Evolutionary conservation across 2,113 vertebrate species (phyloP).

Genomic region (Paracanthobrama guichenoti): DNA sequence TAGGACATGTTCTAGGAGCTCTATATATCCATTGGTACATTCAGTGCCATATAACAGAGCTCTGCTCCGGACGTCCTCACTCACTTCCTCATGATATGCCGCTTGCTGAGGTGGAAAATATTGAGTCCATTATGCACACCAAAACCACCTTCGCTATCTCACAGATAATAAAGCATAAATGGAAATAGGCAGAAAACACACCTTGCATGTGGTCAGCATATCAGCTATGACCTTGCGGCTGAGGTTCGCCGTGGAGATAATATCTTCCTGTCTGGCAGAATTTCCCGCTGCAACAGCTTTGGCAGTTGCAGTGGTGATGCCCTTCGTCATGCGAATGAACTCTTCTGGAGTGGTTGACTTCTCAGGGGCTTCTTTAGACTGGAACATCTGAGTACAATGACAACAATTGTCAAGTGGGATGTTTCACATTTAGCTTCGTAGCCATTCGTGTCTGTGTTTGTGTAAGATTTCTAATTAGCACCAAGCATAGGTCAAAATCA

Average conservation of each 20-base stretch:
- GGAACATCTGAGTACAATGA: slow-evolving; percentile 81
- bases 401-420: not conserved
- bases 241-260: slow-evolving; percentile 94
- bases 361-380: slow-evolving; percentile 88
- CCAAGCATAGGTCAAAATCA: not conserved
- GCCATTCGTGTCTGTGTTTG: not conserved
- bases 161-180: not conserved
- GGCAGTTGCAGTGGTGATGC: slow-evolving; percentile 95
- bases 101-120: slow-evolving; percentile 81
- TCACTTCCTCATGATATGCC: slow-evolving; percentile 87
- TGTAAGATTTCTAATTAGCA: not conserved
- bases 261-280: slow-evolving; percentile 93
- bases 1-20: slow-evolving; percentile 91
- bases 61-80: slow-evolving; percentile 79
- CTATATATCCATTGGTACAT: slow-evolving; percentile 87
- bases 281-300: slow-evolving; percentile 97
- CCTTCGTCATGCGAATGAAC: slow-evolving; percentile 97
- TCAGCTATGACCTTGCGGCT: slow-evolving; percentile 95
- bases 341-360: slow-evolving; percentile 91
- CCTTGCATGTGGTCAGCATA: slow-evolving; percentile 91
- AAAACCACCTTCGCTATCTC: not conserved
- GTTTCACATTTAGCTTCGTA: not conserved
- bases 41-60: slow-evolving; percentile 87
- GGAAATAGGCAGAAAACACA: slow-evolving; percentile 32
- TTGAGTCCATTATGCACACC: not conserved